Evolutionary conservation across 2,888 invertebrate genomes (phyloP).

Genomic region (Lithophane ornitopus): DNA sequence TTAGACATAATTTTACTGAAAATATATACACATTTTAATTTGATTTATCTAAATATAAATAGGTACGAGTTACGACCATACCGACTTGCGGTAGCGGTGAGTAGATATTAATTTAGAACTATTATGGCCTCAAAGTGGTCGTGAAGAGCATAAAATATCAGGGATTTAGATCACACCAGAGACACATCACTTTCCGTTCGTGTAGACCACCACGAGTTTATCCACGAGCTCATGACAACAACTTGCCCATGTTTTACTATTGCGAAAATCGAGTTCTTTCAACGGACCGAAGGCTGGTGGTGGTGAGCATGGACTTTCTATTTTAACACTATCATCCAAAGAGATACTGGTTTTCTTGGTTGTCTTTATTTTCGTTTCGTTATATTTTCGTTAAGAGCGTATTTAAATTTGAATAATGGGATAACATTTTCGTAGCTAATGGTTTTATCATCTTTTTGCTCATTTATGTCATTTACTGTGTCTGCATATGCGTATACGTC

Average conservation of each 20-base stretch:
- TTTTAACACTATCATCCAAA: too few relatives aligned
- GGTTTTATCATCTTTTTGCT: neutral
- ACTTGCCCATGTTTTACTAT: neutral
- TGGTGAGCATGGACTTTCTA: neutral
- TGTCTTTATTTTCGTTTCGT: neutral
- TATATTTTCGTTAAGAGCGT: neutral
- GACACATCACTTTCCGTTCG: neutral
- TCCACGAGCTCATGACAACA: neutral
- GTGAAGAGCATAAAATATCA: neutral
- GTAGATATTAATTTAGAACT: neutral
- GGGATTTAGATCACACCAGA: neutral
- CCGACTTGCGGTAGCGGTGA: neutral
- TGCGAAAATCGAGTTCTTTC: neutral
- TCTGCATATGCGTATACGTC: neutral
- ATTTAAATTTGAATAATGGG: slow-evolving; percentile 8
- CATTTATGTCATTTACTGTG: neutral
- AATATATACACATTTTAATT: neutral
- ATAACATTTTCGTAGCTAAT: neutral
- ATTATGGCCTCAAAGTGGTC: neutral
- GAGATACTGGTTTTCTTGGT: neutral
- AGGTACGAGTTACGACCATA: neutral
- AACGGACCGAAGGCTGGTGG: neutral
- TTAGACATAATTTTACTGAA: neutral
- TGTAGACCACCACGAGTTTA: neutral
- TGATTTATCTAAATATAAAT: neutral